A percentile compares a stretch with the other conserved stretches of the same genome.
Evolutionary conservation across 1,140 invertebrate species (phyloP).

Genomic region (Diplogasteroides magnus): DNA sequence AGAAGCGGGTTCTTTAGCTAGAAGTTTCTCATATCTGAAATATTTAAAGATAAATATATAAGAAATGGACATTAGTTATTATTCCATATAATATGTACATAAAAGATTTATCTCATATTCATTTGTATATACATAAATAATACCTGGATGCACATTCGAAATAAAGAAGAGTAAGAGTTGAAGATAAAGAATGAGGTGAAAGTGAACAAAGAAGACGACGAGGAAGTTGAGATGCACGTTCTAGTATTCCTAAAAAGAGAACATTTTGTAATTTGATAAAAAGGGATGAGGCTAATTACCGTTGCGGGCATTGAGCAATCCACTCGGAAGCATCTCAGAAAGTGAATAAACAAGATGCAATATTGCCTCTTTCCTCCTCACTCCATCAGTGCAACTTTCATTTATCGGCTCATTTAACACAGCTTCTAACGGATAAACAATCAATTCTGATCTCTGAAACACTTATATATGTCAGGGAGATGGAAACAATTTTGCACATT

Average conservation of each 20-base stretch:
- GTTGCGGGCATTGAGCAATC: background rate
- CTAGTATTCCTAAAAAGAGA: background rate
- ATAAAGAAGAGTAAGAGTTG: background rate
- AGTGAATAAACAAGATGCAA: conserved; percentile 13
- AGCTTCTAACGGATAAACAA: conserved; percentile 17
- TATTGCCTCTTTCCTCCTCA: conserved; percentile 14
- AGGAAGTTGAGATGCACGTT: background rate
- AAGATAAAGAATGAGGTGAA: background rate
- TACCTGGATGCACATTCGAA: background rate
- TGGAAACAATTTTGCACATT: too few relatives aligned
- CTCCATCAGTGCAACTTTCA: conserved; percentile 2
- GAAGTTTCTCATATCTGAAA: conserved; percentile 11
- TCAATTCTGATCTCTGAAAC: conserved; percentile 16
- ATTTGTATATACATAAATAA: background rate
- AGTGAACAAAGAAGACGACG: background rate
- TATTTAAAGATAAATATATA: background rate
- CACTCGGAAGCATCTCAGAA: conserved; percentile 16
- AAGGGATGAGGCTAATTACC: background rate
- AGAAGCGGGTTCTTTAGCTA: background rate
- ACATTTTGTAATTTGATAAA: background rate
- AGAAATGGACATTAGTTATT: background rate
- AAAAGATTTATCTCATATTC: too few relatives aligned
- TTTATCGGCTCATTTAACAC: conserved; percentile 6
- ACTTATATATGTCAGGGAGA: too few relatives aligned
- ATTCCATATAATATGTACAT: too few relatives aligned